A percentile compares a stretch with the other conserved stretches of the same genome.
Conservation (phyloP, 1,140 invertebrate genomes). For the Harpegnathos saltator region DNA sequence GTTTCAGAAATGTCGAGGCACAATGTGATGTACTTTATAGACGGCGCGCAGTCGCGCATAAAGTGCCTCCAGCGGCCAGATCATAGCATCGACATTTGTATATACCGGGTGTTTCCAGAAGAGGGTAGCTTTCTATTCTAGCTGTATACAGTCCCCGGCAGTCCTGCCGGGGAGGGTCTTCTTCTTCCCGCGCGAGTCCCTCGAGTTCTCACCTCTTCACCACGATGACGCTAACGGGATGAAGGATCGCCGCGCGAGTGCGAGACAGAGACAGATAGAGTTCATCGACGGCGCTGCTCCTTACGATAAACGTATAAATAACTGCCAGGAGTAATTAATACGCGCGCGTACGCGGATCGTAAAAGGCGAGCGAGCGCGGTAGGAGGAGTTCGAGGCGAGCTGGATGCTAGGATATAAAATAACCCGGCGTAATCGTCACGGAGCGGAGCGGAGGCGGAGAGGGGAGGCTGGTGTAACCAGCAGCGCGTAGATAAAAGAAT, state of each 20-base stretch:
- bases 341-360: constrained; percentile 26
- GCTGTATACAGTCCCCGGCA: too few relatives aligned
- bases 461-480: constrained; percentile 39
- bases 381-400: constrained; percentile 55
- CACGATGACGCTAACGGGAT: not conserved
- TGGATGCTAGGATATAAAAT: constrained; percentile 56
- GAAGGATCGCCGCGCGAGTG: not conserved
- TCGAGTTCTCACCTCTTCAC: not conserved
- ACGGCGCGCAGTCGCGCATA: not conserved
- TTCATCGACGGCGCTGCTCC: constrained; percentile 20
- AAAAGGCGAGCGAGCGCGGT: constrained; percentile 60
- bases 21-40: not conserved
- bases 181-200: too few relatives aligned
- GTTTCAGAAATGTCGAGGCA: constrained; percentile 16
- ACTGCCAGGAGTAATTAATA: constrained; percentile 44
- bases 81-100: too few relatives aligned
- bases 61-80: too few relatives aligned
- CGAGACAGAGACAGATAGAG: constrained; percentile 35
- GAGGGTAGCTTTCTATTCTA: too few relatives aligned
- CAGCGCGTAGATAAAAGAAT: constrained; percentile 41
- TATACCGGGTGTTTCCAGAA: too few relatives aligned
- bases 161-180: not conserved
- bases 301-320: constrained; percentile 36
- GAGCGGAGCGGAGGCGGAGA: constrained; percentile 22
- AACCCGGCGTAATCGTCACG: constrained; percentile 54